A percentile compares a stretch with the other conserved stretches of the same genome.
Conservation (phyloP, 1,140 invertebrate species). For the Calliopsis andreniformis region DNA sequence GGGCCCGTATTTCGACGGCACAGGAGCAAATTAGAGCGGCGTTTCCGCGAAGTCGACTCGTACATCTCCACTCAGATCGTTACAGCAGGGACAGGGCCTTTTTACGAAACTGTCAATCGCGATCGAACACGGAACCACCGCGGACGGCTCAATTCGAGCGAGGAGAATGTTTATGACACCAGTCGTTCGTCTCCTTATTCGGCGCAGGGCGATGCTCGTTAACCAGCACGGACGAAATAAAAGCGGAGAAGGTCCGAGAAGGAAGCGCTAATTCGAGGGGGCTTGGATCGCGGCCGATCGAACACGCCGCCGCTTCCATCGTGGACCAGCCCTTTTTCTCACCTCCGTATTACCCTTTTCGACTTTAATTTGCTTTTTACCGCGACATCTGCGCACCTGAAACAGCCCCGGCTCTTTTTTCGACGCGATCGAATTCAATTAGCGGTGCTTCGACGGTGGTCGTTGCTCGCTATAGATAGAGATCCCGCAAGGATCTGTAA, state of each 20-base stretch:
- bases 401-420: neutral
- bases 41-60: constrained; percentile 18
- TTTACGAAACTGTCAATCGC: constrained; percentile 60
- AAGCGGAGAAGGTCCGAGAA: constrained; percentile 29
- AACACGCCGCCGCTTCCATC: constrained; percentile 28
- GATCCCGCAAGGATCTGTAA: neutral
- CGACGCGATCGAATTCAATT: constrained; percentile 47
- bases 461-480: constrained; percentile 12
- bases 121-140: constrained; percentile 35
- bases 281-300: neutral
- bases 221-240: constrained; percentile 43
- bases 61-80: constrained; percentile 28
- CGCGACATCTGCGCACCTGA: constrained; percentile 22
- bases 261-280: constrained; percentile 54
- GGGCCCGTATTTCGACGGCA: constrained; percentile 19
- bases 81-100: constrained; percentile 24
- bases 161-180: constrained; percentile 55
- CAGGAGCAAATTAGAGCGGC: constrained; percentile 36
- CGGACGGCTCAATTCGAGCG: constrained; percentile 57
- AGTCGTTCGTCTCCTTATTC: constrained; percentile 50
- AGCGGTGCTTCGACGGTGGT: constrained; percentile 40
- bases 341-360: constrained; percentile 4
- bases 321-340: neutral
- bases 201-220: constrained; percentile 48
- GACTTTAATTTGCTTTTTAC: constrained; percentile 48